Evolutionary conservation across 2,797 vertebrate genomes (phyloP), one percentile per base, ranked within the genome.

Genomic region (Ctenosaura bakeri): DNA sequence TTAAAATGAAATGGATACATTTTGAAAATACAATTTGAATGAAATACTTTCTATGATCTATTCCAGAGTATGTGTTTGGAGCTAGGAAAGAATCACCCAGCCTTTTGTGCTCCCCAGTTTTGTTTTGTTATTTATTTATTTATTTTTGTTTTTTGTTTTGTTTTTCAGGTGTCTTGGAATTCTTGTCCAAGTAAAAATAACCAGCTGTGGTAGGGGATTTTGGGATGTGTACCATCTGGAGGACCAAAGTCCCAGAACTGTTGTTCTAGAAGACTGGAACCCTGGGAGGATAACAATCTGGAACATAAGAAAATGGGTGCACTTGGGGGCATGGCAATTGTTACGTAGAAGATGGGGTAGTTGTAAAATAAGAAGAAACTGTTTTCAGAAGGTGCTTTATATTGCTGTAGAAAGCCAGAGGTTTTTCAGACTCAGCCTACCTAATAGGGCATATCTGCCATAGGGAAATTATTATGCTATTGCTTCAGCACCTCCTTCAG

Each of bases 391-490:
- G n/a, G 52, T 12, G 35, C 32, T 71, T 89, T 59, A 46, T 78
- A 50, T 71, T 78, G 35, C 62, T 26, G 35, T 6, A 59, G 12
- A 29, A 8, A 46, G 32, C 71, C 50, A 29, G n/a, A 64, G 16
- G 12, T 42, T 29, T 69, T 69, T 54, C 73, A 71, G 81, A 78
- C 5, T 59, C 56, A 78, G 50, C 24, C 22, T 69, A 69, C 50
- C 78, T 69, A 78, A 85, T 42, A 81, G 24, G 73, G 4, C 4
- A 50, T 81, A 32, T 32, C 50, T 18, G 32, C 42, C 18, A 26
- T 29, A 38, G 59, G 69, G 12, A 88, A 81, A 52, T 22, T 82
- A 74, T 90, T 35, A 81, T 56, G 32, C 62, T 59, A 46, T 90
- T 81, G 83, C 71, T 88, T 86, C 52, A 32, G 66, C 71, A 83